phyloP scores from a whole-genome alignment of 1,140 invertebrate genomes.

The Bombus affinis region DNA sequence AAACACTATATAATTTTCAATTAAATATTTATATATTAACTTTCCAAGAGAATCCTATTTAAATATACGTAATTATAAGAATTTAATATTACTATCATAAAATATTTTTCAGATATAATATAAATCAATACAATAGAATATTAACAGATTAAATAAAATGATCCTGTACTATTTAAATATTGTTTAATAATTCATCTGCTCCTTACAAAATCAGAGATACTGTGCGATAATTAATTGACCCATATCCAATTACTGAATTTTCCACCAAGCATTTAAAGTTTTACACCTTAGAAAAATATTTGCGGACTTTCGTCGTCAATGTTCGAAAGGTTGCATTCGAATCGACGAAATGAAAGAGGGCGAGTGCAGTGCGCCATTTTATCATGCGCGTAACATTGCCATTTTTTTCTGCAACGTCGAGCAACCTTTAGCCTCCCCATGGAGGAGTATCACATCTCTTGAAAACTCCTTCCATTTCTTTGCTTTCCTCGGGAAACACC shows the following conservation, averaged over 20 bases:
- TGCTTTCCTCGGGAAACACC: not conserved
- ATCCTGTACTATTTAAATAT: not conserved
- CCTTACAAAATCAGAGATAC: no score
- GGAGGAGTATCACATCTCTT: not conserved
- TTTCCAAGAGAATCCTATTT: no score
- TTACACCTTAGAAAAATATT: not conserved
- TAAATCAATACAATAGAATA: no score
- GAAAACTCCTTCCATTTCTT: constrained; percentile 26
- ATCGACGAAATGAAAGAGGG: not conserved
- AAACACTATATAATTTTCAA: no score
- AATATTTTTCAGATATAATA: no score
- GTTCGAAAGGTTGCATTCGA: not conserved
- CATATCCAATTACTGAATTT: not conserved
- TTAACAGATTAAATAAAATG: no score
- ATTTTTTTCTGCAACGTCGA: not conserved
- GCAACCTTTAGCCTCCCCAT: not conserved
- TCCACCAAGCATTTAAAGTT: not conserved
- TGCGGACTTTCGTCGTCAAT: not conserved
- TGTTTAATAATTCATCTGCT: not conserved
- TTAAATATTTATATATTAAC: no score
- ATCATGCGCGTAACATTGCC: not conserved
- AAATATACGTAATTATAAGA: no score
- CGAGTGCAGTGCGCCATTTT: not conserved
- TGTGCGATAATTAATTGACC: no score
- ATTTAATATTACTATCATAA: no score